Conservation (phyloP, 2,113 vertebrate species). For the Chlorodrepanis virens region DNA sequence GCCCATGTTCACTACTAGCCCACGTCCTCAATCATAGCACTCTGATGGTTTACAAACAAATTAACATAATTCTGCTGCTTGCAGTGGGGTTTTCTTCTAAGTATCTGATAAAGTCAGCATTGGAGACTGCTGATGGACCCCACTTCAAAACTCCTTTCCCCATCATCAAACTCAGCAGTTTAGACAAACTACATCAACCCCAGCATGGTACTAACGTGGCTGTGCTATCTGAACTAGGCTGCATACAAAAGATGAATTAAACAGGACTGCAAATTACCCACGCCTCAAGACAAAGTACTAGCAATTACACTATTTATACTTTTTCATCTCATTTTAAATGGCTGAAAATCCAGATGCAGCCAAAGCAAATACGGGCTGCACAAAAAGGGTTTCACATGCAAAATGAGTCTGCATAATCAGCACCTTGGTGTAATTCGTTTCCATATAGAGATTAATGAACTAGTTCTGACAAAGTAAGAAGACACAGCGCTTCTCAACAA, state of each 20-base stretch:
- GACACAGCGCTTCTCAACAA: not conserved
- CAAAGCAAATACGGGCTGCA: not conserved
- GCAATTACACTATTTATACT: not conserved
- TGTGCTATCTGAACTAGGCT: not conserved
- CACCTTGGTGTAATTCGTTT: not conserved
- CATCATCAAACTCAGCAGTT: not conserved
- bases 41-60: not conserved
- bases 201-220: fast-evolving
- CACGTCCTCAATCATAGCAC: not conserved
- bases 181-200: not conserved
- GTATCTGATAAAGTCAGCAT: not conserved
- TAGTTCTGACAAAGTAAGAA: not conserved
- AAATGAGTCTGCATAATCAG: not conserved
- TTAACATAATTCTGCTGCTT: not conserved
- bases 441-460: not conserved
- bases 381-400: not conserved
- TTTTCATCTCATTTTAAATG: not conserved
- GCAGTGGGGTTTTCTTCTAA: not conserved
- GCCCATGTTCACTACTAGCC: not conserved
- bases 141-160: not conserved
- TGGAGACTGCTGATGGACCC: fast-evolving
- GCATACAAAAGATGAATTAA: not conserved
- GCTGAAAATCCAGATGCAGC: not conserved
- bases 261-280: not conserved
- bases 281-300: not conserved